phyloP scores from a whole-genome alignment of 2,113 vertebrate genomes.

The Uropsilus gracilis region DNA sequence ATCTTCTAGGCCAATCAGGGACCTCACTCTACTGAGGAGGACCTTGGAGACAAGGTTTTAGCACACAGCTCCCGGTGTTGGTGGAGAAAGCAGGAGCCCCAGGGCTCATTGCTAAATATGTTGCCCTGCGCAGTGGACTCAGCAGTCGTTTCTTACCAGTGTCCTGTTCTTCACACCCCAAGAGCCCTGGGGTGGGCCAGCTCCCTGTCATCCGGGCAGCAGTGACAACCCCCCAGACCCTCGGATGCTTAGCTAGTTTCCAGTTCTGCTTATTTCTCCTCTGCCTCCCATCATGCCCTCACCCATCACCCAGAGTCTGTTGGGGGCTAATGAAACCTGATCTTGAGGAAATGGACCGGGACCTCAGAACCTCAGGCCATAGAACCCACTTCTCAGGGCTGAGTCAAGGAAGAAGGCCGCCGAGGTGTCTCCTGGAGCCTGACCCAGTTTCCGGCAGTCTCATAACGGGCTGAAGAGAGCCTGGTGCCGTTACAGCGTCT shows the following conservation, averaged over 20 bases:
- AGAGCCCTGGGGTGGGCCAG: too few species aligned
- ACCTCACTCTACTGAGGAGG: neutral
- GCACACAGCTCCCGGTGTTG: neutral
- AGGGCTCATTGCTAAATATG: neutral
- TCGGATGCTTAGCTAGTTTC: neutral
- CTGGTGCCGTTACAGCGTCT: neutral
- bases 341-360: neutral
- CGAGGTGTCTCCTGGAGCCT: neutral
- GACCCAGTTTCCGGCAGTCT: neutral
- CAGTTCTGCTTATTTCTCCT: neutral
- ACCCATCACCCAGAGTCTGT: neutral
- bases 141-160: neutral
- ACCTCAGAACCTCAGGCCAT: neutral
- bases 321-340: neutral
- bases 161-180: neutral
- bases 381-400: neutral
- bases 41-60: neutral
- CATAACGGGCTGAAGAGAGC: neutral
- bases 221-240: neutral
- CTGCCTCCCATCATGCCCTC: neutral
- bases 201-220: neutral
- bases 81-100: neutral
- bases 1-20: neutral
- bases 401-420: neutral
- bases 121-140: neutral